Base-by-base conservation (phyloP, 2,888 invertebrate species). In the Trypoxylon attenuatum region DNA sequence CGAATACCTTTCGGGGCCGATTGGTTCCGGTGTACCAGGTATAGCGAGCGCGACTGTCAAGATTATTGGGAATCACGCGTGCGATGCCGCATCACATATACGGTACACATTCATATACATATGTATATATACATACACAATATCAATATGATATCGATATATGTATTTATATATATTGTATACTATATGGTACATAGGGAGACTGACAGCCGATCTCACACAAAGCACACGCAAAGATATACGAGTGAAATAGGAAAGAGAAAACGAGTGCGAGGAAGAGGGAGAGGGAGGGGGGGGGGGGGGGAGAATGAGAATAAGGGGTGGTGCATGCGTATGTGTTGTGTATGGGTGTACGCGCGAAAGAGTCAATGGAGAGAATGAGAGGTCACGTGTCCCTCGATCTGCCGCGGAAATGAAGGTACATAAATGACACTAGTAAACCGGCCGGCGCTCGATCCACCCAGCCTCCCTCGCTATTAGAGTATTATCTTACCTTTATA, bases 401-500 rank as follows among this genome's bases (percentile, higher is more conserved):
- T 71, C 55, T 61, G 65, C 61, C 63, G 60, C 52, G 45, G 50
- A 50, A 71, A 54, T 42, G n/a, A 53, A 5, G 1, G 16, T 46
- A 52, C 55, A 61, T 64, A 60, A 59, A 66, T 51, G 42, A 60
- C n/a, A n/a, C n/a, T 69, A 69, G 69, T 59, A 59, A 50, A 66
- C n/a, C 45, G 62, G 71, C 76, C n/a, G n/a, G 72, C 74, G 71
- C 76, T 78, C 78, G 76, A 78, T 80, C 80, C 82, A 82, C 81
- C 82, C 83, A 82, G 77, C 83, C 79, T 82, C 83, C 79, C 79
- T 83, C 82, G 82, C 79, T 81, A 73, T 63, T 83, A 84, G 82
- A 84, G 83, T 85, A 84, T 84, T 84, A 85, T 81, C 81, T 82
- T 82, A 84, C 75, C 82, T 83, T 84, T 83, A 79, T 82, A 84